Evolutionary conservation across 2,888 invertebrate species (phyloP), one percentile per base, ranked within the genome.

Genomic region (Busseola fusca): DNA sequence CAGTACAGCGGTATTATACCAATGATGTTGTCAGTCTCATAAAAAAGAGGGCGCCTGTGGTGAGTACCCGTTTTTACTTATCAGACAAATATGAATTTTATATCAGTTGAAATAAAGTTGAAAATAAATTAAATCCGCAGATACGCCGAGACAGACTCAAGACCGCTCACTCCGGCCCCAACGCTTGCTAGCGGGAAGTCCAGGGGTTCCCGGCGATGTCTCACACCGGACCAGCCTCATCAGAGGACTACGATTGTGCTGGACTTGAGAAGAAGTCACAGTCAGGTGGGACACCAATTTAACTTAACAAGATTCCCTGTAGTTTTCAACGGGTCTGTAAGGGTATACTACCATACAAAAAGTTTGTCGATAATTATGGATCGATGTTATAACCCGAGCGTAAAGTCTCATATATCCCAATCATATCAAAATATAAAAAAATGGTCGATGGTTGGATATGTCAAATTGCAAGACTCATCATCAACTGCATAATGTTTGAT

Each of bases 81-180:
- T 5, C 5, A 16, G n/a, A 45, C 21, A 37, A 62, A 62, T 37
- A n/a, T 45, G 4, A 54, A 37, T 34, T n/a, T 18, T 60, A 16
- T 1, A 0, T 0, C 0, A 7, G 0, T 37, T 6, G 1, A 30
- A 42, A 30, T 52, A 30, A 50, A 40, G 27, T 40, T 40, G 12
- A 40, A 40, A 48, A 50, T 65, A 2, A 12, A 27, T 70, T 48
- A 7, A 45, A 59, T 62, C 63, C 72, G 37, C 76, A 97, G 97
- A 78, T 98, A 98, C 87, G 97, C 98, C 0, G 98, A 98, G 85
- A 98, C 98, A 0, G 98, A 98, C 89, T 98, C 98, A 0, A 95
- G 98, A 37, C 98, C 98, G 0, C 91, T 97, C 79, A 98, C 98
- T 0, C 98, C 98, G 0, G 97, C 98, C 0, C 98, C 98, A 0